Conservation (phyloP, 2,888 invertebrate genomes). For the Cataglyphis altisquamis region DNA sequence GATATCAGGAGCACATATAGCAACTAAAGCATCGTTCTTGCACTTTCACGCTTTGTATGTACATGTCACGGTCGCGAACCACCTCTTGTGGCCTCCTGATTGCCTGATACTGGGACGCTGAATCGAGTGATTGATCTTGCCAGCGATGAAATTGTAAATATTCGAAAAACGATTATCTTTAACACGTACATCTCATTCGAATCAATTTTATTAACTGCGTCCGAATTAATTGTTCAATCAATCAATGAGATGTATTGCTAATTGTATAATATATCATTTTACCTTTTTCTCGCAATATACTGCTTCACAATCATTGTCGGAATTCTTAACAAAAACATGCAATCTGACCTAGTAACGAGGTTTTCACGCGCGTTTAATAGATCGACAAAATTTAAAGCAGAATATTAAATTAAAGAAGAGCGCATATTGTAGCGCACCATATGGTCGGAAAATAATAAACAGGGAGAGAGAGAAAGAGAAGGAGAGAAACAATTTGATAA, state of each 20-base stretch:
- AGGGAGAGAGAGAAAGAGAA: neutral
- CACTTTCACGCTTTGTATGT: slow-evolving; percentile 64
- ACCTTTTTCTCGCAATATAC: slow-evolving; percentile 13
- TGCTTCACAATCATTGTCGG: slow-evolving; percentile 13
- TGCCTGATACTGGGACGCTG: slow-evolving; percentile 77
- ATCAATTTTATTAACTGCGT: neutral
- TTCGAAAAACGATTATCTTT: neutral
- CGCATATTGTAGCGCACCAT: neutral
- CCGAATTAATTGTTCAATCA: slow-evolving; percentile 2
- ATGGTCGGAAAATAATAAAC: slow-evolving; percentile 10
- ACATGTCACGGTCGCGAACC: slow-evolving; percentile 79
- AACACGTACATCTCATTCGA: neutral
- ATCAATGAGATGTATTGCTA: slow-evolving; percentile 14
- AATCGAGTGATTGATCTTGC: slow-evolving; percentile 69
- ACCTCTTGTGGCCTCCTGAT: slow-evolving; percentile 72
- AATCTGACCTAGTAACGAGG: slow-evolving; percentile 3
- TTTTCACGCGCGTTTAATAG: neutral
- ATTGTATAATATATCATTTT: neutral
- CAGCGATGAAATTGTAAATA: slow-evolving; percentile 60
- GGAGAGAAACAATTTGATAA: neutral
- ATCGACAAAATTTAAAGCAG: slow-evolving; percentile 7
- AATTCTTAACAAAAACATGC: slow-evolving; percentile 18
- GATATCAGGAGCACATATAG: slow-evolving; percentile 84
- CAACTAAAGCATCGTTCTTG: slow-evolving; percentile 52
- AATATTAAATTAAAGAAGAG: slow-evolving; percentile 1